Conservation (phyloP, 2,113 vertebrate species). For the Oophaga pumilio region DNA sequence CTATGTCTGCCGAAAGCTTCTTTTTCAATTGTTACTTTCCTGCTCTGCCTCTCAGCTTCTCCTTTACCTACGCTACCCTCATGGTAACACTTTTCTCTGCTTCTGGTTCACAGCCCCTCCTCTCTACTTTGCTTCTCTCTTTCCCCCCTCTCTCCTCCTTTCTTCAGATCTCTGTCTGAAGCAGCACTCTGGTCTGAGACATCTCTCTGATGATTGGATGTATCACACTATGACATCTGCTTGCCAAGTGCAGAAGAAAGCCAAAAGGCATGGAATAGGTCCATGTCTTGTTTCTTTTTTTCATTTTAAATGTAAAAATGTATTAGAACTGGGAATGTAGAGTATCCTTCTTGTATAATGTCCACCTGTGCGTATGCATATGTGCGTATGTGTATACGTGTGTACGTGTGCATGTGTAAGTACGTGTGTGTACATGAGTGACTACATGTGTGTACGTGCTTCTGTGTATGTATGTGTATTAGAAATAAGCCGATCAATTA, state of each 20-base stretch:
- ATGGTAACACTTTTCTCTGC: conserved; percentile 39
- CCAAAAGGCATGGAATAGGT: conserved; percentile 10
- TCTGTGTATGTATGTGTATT: too few relatives aligned
- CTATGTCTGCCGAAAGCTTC: conserved; percentile 4
- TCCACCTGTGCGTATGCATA: background rate
- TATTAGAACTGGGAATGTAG: background rate
- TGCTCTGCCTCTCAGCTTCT: conserved; percentile 34
- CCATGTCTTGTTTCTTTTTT: background rate
- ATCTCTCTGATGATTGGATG: conserved; percentile 17
- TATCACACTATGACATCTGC: conserved; percentile 30
- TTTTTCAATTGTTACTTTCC: conserved; percentile 31
- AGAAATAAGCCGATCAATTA: too few relatives aligned
- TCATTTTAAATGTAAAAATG: background rate
- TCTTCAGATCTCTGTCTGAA: conserved; percentile 2
- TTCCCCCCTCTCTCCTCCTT: background rate
- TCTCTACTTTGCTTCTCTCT: conserved; percentile 10
- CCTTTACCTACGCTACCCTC: conserved; percentile 30
- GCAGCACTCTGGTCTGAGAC: background rate
- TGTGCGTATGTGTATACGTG: too few relatives aligned
- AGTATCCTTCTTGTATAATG: background rate
- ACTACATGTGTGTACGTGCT: too few relatives aligned
- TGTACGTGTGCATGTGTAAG: too few relatives aligned
- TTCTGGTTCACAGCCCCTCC: conserved; percentile 23
- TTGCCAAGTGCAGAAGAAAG: conserved; percentile 31
- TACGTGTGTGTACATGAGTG: too few relatives aligned